Evolutionary conservation across 2,113 vertebrate species (phyloP).

Genomic region (Acanthochromis polyacanthus): DNA sequence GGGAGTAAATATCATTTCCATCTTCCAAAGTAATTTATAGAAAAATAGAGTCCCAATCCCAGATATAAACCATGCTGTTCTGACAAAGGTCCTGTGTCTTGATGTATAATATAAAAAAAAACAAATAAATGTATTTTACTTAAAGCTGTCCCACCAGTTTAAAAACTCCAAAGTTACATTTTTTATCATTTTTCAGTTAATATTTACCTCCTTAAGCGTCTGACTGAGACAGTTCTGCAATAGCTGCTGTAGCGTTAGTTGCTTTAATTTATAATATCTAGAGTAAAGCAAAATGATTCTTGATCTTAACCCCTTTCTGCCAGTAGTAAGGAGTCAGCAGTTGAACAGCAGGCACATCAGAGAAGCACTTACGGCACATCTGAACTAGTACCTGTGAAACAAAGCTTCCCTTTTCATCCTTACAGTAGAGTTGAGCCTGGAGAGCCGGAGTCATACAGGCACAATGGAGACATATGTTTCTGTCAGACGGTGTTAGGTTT

Average conservation of each 20-base stretch:
- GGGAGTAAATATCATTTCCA: neutral
- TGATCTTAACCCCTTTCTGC: neutral
- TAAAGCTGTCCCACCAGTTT: too few relatives aligned
- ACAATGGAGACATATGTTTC: conserved; percentile 75
- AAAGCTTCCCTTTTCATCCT: conserved; percentile 29
- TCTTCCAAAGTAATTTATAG: too few relatives aligned
- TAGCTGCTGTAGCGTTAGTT: too few relatives aligned
- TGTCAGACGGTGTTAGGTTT: conserved; percentile 72
- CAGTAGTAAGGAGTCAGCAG: neutral
- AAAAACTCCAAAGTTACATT: too few relatives aligned
- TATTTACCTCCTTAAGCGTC: too few relatives aligned
- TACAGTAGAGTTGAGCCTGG: conserved; percentile 25
- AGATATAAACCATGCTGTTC: too few relatives aligned
- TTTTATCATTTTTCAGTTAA: too few relatives aligned
- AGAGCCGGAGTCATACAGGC: conserved; percentile 54
- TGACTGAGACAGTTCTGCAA: too few relatives aligned
- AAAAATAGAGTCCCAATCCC: too few relatives aligned
- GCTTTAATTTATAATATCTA: neutral
- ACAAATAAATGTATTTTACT: too few relatives aligned
- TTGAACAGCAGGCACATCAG: conserved; percentile 36
- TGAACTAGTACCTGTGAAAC: conserved; percentile 44
- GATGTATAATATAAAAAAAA: too few relatives aligned
- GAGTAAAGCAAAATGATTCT: neutral
- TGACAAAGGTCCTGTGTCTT: too few relatives aligned
- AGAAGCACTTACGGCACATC: conserved; percentile 14